These are phyloP conservation scores for Stictocephala bisonia DNA, from an alignment of 2,888 invertebrate species.

Conservation along the genomic window DNA sequence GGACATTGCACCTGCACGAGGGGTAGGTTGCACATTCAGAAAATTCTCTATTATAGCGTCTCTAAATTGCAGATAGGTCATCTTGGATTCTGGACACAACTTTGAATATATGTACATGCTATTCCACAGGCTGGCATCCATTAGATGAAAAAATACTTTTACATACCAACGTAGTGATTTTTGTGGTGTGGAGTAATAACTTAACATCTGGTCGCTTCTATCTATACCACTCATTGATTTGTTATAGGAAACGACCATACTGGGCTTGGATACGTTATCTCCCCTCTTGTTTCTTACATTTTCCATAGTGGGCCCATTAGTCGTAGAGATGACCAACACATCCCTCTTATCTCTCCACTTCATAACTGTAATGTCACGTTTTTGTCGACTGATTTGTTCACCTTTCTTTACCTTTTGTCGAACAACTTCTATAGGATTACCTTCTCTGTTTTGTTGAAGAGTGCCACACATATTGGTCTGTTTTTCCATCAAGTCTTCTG, in stretches of 20 bases:
- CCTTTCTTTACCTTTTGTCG: slow-evolving; percentile 7
- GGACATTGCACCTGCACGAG: not conserved
- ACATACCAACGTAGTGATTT: slow-evolving; percentile 19
- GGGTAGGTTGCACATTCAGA: not conserved
- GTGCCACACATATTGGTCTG: slow-evolving; percentile 23
- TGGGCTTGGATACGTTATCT: not conserved
- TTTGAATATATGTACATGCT: slow-evolving; percentile 16
- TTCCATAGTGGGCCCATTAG: slow-evolving; percentile 22
- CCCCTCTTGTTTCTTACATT: slow-evolving; percentile 17
- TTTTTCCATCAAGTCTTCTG: slow-evolving; percentile 3
- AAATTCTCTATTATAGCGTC: not conserved
- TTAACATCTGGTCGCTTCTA: slow-evolving; percentile 8
- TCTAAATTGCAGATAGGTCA: not conserved
- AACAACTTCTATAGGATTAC: not conserved
- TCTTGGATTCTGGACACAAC: not conserved
- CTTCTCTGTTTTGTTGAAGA: not conserved
- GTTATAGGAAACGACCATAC: slow-evolving; percentile 25
- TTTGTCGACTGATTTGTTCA: not conserved
- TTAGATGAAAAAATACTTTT: slow-evolving; percentile 21
- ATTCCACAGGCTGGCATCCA: slow-evolving; percentile 18
- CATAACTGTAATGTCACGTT: not conserved
- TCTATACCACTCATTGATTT: slow-evolving; percentile 34
- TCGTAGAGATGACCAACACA: not conserved
- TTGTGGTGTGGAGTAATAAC: not conserved
- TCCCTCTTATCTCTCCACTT: not conserved